Evolutionary conservation across 2,113 vertebrate species (phyloP).

Genomic region (Lathamus discolor): DNA sequence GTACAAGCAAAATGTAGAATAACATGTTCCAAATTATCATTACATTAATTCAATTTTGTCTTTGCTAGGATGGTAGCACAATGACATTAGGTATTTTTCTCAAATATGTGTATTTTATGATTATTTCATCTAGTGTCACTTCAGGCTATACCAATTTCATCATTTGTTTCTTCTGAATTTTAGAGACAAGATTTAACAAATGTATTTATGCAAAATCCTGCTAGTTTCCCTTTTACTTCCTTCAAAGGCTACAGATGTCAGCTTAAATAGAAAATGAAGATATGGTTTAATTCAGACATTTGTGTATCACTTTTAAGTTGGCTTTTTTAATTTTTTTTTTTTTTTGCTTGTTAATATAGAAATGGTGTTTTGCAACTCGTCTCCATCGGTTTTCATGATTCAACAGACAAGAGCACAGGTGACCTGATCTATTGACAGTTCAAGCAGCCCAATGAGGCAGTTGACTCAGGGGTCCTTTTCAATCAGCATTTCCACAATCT

Average conservation of each 20-base stretch:
- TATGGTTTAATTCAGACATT: rapidly evolving
- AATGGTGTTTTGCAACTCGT: not conserved
- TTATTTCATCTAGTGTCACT: not conserved
- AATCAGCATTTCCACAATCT: not conserved
- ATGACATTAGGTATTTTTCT: not conserved
- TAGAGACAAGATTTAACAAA: not conserved
- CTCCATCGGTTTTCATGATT: not conserved
- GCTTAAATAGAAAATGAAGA: not conserved
- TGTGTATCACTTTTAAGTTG: not conserved
- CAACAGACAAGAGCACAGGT: not conserved
- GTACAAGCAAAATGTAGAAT: not conserved
- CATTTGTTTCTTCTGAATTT: not conserved
- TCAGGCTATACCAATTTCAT: not conserved
- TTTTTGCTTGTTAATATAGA: not conserved
- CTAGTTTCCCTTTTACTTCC: not conserved
- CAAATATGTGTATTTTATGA: not conserved
- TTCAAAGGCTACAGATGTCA: not conserved
- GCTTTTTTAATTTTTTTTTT: not conserved
- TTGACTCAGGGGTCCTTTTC: not conserved
- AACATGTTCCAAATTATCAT: not conserved
- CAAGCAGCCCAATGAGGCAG: not conserved
- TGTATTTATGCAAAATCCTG: not conserved
- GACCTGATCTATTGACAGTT: not conserved
- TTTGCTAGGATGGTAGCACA: not conserved
- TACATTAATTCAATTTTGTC: not conserved